Percentiles rank a stretch among this genome's conserved stretches.
Evolutionary conservation across 2,113 vertebrate genomes (phyloP).

Genomic region (Alligator sinensis): DNA sequence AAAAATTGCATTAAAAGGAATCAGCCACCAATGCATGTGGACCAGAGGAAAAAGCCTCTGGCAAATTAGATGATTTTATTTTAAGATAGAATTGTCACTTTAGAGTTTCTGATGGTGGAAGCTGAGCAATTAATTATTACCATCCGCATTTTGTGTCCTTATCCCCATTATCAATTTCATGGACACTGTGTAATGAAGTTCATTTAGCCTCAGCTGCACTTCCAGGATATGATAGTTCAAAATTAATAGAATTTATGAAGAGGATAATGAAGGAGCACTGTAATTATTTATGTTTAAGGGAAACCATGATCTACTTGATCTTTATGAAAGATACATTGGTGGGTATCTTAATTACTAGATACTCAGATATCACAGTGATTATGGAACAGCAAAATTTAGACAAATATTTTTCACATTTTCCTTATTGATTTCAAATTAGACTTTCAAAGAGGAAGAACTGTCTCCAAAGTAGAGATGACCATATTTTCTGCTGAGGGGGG

Average conservation of each 20-base stretch:
- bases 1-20: slow-evolving; percentile 66
- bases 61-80: slow-evolving; percentile 33
- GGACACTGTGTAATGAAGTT: slow-evolving; percentile 54
- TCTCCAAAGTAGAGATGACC: background rate
- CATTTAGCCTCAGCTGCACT: slow-evolving; percentile 64
- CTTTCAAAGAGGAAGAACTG: background rate
- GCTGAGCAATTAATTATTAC: slow-evolving; percentile 72
- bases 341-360: slow-evolving; percentile 49
- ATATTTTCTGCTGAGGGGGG: background rate
- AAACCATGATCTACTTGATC: slow-evolving; percentile 61
- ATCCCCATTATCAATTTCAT: slow-evolving; percentile 41
- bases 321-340: slow-evolving; percentile 42
- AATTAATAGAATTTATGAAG: slow-evolving; percentile 67
- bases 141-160: slow-evolving; percentile 53
- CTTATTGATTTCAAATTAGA: slow-evolving; percentile 29
- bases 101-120: slow-evolving; percentile 42
- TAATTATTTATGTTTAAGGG: slow-evolving; percentile 69
- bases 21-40: background rate
- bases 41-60: slow-evolving; percentile 21
- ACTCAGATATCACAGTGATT: background rate
- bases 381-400: slow-evolving; percentile 7
- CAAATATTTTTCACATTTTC: slow-evolving; percentile 46
- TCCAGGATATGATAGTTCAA: slow-evolving; percentile 51
- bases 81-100: slow-evolving; percentile 54
- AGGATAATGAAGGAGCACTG: slow-evolving; percentile 55